Evolutionary conservation across 2,113 vertebrate species (phyloP).

Genomic region (Helogale parvula): DNA sequence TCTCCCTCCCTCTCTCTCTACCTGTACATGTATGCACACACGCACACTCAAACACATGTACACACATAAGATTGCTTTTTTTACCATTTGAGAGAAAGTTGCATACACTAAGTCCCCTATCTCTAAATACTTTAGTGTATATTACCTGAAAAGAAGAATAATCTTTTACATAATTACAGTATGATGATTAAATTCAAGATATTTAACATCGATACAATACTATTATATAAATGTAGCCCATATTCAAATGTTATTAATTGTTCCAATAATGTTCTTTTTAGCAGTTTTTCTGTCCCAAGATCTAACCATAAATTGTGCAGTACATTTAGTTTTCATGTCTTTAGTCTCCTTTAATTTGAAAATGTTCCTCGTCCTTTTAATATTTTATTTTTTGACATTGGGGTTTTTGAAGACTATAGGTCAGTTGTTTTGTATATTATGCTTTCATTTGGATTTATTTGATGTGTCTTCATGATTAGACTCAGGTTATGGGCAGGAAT

Average conservation of each 20-base stretch:
- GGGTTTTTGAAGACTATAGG: neutral
- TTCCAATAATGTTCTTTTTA: neutral
- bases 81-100: neutral
- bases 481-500: neutral
- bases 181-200: slow-evolving; percentile 25
- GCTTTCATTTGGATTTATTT: neutral
- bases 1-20: neutral
- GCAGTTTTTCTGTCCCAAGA: neutral
- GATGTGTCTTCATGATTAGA: neutral
- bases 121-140: neutral
- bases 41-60: neutral
- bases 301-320: neutral
- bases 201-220: neutral
- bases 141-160: neutral
- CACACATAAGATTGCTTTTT: neutral
- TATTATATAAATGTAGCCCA: neutral
- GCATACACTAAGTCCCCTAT: neutral
- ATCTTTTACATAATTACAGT: neutral
- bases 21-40: neutral
- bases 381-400: neutral
- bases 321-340: neutral
- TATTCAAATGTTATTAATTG: neutral
- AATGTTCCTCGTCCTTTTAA: neutral
- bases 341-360: slow-evolving; percentile 1
- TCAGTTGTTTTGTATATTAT: neutral